A percentile compares a stretch with the other conserved stretches of the same genome.
Conservation (phyloP, 2,113 vertebrate genomes). For the Arvicanthis niloticus region DNA sequence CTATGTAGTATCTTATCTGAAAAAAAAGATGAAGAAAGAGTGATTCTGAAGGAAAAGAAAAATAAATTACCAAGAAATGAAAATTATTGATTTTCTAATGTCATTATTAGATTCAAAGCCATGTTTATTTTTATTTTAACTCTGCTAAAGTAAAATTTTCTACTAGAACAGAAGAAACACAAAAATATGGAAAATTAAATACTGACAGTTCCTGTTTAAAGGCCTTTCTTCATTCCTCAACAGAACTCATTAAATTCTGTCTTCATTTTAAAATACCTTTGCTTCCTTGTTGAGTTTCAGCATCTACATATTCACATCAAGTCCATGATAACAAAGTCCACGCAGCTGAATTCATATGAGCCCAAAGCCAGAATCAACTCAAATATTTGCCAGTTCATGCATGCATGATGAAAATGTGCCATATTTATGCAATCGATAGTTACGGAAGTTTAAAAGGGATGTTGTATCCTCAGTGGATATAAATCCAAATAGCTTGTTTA, state of each 20-base stretch:
- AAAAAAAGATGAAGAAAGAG: not conserved
- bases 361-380: not conserved
- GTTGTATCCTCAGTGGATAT: too few relatives aligned
- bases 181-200: not conserved
- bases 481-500: not conserved
- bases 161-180: not conserved
- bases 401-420: not conserved
- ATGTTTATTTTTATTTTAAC: not conserved
- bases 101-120: not conserved
- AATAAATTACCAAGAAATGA: not conserved
- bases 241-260: not conserved
- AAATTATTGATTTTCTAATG: not conserved
- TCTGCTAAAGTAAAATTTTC: not conserved
- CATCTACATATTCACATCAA: not conserved
- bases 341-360: not conserved
- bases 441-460: not conserved
- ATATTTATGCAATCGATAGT: not conserved
- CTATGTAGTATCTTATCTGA: not conserved
- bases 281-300: not conserved
- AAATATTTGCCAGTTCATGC: not conserved
- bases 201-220: not conserved
- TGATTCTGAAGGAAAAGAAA: not conserved
- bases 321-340: not conserved
- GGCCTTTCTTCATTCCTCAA: not conserved
- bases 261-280: slow-evolving; percentile 50